These are phyloP conservation scores for Globia sparganii DNA, from an alignment of 2,888 invertebrate species.

Conservation along the genomic window DNA sequence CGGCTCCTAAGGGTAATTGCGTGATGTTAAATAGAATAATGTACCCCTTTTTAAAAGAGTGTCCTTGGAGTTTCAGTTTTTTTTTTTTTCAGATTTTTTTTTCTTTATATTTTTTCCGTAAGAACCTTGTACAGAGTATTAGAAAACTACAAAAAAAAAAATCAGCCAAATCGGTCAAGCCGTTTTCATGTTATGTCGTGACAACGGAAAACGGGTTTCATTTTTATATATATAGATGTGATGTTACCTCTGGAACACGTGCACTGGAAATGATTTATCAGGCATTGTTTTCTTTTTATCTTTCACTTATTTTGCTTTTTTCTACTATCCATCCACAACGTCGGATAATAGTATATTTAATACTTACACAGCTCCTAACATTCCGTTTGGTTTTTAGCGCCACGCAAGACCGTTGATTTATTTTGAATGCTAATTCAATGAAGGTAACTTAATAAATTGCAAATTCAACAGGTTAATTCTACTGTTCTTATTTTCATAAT, in stretches of 20 bases:
- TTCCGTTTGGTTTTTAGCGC: background rate
- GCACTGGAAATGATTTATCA: conserved; percentile 39
- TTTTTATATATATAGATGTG: no score
- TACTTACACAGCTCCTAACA: background rate
- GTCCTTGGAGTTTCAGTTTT: no score
- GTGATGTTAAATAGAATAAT: no score
- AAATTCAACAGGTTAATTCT: background rate
- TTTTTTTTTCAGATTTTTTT: no score
- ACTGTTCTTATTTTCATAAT: background rate
- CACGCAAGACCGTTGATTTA: conserved; percentile 27
- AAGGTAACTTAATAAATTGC: background rate
- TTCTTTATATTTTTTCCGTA: no score
- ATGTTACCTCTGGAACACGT: conserved; percentile 29
- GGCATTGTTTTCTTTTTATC: conserved; percentile 44
- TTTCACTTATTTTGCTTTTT: conserved; percentile 17
- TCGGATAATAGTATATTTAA: background rate
- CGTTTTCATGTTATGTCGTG: no score
- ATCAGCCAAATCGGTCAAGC: no score
- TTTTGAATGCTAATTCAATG: conserved; percentile 15
- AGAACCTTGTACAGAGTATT: no score
- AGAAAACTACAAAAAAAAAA: no score
- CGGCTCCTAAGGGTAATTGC: no score
- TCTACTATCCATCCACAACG: background rate
- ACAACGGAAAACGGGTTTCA: no score
- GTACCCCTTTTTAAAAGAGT: no score